Base-by-base conservation (phyloP, 2,888 invertebrate genomes). In the Caenorhabditis afra region DNA sequence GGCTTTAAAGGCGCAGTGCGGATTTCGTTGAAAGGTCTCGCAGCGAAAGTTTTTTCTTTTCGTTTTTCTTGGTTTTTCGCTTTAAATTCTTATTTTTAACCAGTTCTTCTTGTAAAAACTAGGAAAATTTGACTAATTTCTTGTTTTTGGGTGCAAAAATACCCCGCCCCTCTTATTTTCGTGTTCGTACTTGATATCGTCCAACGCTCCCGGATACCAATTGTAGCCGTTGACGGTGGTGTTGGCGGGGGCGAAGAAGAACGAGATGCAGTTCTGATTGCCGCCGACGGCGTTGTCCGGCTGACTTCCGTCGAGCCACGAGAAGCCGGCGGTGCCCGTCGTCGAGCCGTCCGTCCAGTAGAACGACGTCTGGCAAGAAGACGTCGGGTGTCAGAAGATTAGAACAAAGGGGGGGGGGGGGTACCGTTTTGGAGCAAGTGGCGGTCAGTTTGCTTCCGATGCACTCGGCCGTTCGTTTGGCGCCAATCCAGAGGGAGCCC, bases 311-410 rank as follows among this genome's bases (percentile, higher is more conserved):
- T 65, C 65, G 8, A 65, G 35, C 65, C 65, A 65, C 0, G 65
- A 65, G 67, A 67, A 57, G 23, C 67, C 67, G 22, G 49, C 49
- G 18, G 67, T 50, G 50, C 67, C 67, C 18, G 49, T 67, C n/a
- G 67, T 59, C 0, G 47, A 23, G 10, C 50, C 22, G 35, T 67
- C 67, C 0, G 67, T 59, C 67, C 67, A 67, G 18, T 35, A 49
- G 58, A 67, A 67, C 1, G 67, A 49, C 1, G 58, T 67, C 67
- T 67, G 41, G 1, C 41, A 20, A n/a, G n/a, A n/a, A n/a, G n/a
- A n/a, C n/a, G n/a, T n/a, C 14, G 0, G 16, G 14, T 8, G 37
- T n/a, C 18, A 49, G 14, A 14, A 22, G 37, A 10, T 5, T 35
- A 14, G 37, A 20, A 11, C 10, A 12, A 12, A 12, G 1, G 1